Percentiles rank a stretch among this genome's conserved stretches.
Conservation (phyloP, 2,888 invertebrate genomes). For the Troglohyphantes excavatus region DNA sequence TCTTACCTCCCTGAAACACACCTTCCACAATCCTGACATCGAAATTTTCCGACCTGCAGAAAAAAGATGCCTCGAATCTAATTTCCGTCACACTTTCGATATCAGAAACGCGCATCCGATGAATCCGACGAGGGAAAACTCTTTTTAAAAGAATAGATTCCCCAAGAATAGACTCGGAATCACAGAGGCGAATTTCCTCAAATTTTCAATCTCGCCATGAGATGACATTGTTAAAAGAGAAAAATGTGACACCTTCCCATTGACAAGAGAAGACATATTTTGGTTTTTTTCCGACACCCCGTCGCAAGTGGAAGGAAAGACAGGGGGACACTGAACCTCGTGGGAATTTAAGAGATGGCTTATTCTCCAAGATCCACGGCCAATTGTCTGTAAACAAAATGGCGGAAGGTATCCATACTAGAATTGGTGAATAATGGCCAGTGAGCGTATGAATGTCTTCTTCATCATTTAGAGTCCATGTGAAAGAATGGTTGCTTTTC, state of each 20-base stretch:
- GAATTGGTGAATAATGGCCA: not conserved
- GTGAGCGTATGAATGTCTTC: no score
- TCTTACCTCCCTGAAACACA: not conserved
- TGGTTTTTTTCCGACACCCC: slow-evolving; percentile 6
- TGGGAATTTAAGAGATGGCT: not conserved
- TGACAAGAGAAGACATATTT: slow-evolving; percentile 62
- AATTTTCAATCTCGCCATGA: slow-evolving; percentile 35
- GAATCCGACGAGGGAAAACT: not conserved
- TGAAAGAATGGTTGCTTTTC: no score
- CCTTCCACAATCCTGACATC: not conserved
- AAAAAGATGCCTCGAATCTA: slow-evolving; percentile 37
- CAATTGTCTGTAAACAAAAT: slow-evolving; percentile 52
- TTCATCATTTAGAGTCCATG: no score
- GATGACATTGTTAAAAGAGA: slow-evolving; percentile 39
- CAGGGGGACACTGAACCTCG: not conserved
- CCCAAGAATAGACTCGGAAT: slow-evolving; percentile 10
- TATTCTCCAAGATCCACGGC: not conserved
- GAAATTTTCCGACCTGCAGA: not conserved
- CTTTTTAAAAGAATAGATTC: slow-evolving; percentile 38
- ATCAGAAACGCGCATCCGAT: not conserved
- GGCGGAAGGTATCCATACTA: not conserved
- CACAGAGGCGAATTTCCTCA: slow-evolving; percentile 34
- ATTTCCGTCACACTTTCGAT: slow-evolving; percentile 30
- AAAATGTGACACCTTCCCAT: slow-evolving; percentile 35
- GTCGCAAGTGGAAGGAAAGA: slow-evolving; percentile 1